These are phyloP conservation scores for Stenodema calcarata DNA, from an alignment of 2,888 invertebrate genomes.

Conservation along the genomic window DNA sequence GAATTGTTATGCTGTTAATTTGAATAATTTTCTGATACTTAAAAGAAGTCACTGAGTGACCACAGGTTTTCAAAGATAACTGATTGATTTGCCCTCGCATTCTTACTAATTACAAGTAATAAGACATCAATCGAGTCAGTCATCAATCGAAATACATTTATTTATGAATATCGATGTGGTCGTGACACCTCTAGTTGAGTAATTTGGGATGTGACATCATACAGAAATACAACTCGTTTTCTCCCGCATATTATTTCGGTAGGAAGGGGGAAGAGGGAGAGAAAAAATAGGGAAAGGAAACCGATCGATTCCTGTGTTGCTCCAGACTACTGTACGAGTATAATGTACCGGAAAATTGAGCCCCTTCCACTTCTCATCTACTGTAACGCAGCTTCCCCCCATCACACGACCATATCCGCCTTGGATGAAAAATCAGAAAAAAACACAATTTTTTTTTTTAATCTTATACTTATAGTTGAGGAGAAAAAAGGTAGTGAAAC, in stretches of 20 bases:
- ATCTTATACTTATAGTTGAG: neutral
- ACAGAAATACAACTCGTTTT: no score
- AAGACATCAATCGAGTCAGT: no score
- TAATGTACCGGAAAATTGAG: constrained; percentile 2
- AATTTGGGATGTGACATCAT: no score
- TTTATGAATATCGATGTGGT: neutral
- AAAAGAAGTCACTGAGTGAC: no score
- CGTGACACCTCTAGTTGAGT: neutral
- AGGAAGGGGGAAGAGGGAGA: neutral
- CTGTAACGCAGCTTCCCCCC: neutral
- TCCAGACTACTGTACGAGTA: neutral
- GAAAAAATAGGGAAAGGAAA: no score
- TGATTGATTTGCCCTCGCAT: no score
- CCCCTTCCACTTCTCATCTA: neutral
- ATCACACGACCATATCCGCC: neutral
- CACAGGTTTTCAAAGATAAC: no score
- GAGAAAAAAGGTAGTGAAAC: neutral
- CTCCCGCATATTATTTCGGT: neutral
- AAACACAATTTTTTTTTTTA: neutral
- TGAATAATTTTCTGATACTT: no score
- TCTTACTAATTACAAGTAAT: no score
- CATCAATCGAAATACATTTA: no score
- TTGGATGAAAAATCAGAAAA: neutral
- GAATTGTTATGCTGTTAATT: no score
- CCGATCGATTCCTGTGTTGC: neutral